These are phyloP conservation scores for Epizoanthus illoricatus DNA, from an alignment of 92 coral and sea anemone genomes.

Conservation along the genomic window DNA sequence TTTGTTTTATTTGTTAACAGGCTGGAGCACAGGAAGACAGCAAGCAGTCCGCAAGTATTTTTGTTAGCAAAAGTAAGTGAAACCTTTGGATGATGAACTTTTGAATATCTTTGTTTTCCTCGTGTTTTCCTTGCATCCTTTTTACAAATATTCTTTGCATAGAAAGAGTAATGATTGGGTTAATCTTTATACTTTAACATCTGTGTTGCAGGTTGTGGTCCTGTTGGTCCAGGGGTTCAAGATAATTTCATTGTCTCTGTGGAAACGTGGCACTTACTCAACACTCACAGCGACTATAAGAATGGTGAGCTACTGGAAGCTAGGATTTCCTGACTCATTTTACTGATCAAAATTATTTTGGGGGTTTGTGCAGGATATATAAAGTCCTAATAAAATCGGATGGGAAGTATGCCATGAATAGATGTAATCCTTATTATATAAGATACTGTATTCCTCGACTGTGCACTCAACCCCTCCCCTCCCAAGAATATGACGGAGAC, in stretches of 20 bases:
- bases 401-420: no score
- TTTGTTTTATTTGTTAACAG: constrained; percentile 44
- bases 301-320: constrained; percentile 58
- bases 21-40: constrained; percentile 64
- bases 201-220: constrained; percentile 75
- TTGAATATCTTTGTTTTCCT: not conserved
- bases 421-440: no score
- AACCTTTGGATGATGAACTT: not conserved
- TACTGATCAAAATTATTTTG: not conserved
- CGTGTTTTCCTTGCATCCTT: not conserved
- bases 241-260: constrained; percentile 95
- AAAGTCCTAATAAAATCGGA: no score
- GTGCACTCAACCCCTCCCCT: no score
- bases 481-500: no score
- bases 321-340: not conserved
- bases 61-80: constrained; percentile 71
- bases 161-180: no score
- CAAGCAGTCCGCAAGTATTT: constrained; percentile 61
- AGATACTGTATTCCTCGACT: no score
- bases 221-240: constrained; percentile 74
- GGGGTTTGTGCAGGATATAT: no score
- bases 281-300: constrained; percentile 85
- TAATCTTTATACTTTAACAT: no score
- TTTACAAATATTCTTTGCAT: not conserved
- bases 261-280: constrained; percentile 96